A percentile compares a stretch with the other conserved stretches of the same genome.
Conservation (phyloP, 2,888 invertebrate species). For the Crepidodera aurea region DNA sequence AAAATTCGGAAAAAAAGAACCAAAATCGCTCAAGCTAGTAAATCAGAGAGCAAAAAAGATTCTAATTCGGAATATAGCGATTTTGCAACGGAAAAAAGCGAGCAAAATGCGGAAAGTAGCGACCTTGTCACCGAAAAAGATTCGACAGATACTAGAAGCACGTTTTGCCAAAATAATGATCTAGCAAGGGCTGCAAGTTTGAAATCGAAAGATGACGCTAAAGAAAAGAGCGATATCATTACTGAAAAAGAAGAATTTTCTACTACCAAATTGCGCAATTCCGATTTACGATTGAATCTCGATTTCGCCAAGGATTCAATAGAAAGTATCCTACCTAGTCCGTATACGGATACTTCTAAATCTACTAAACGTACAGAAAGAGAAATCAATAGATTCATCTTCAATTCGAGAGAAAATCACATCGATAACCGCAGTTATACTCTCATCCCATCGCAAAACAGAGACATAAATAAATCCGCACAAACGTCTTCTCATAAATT, state of each 20-base stretch:
- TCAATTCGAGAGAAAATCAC: too few relatives aligned
- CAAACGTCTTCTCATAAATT: slow-evolving; percentile 2
- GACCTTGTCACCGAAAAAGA: not conserved
- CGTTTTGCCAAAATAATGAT: too few relatives aligned
- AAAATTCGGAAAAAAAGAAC: too few relatives aligned
- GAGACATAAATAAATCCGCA: not conserved
- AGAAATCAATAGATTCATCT: too few relatives aligned
- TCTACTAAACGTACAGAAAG: not conserved
- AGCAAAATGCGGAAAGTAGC: not conserved
- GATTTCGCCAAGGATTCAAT: not conserved
- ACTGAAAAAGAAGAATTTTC: too few relatives aligned
- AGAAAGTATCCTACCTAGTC: not conserved
- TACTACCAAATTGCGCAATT: too few relatives aligned
- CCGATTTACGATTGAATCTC: not conserved
- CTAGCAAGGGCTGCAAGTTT: not conserved
- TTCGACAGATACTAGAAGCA: not conserved
- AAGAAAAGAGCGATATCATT: not conserved
- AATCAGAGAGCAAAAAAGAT: too few relatives aligned
- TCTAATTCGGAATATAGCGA: not conserved
- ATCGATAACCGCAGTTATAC: too few relatives aligned
- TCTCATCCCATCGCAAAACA: not conserved
- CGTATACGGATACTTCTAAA: not conserved
- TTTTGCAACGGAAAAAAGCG: not conserved
- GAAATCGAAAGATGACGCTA: not conserved
- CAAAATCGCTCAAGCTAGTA: too few relatives aligned